These are phyloP conservation scores for Nannospalax galili DNA, from an alignment of 2,113 vertebrate species.

Conservation along the genomic window DNA sequence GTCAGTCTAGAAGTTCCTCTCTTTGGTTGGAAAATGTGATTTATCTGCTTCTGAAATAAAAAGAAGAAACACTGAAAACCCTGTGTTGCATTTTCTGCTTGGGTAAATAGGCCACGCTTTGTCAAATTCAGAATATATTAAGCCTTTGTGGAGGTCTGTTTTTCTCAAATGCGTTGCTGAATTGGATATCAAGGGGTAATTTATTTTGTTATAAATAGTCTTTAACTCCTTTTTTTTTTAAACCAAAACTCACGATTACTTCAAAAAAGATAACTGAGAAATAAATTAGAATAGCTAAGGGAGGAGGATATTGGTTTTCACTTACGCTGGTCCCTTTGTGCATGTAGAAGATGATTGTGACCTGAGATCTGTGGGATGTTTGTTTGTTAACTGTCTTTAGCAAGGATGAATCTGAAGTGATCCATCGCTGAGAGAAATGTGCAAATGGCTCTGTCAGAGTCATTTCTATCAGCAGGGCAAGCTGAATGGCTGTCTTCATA, in stretches of 20 bases:
- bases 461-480: neutral
- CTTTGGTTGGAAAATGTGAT: slow-evolving; percentile 63
- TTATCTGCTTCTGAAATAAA: slow-evolving; percentile 52
- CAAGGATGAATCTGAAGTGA: slow-evolving; percentile 22
- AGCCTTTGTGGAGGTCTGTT: slow-evolving; percentile 56
- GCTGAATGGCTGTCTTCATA: neutral
- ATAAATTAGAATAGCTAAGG: slow-evolving; percentile 56
- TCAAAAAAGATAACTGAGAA: slow-evolving; percentile 53
- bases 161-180: slow-evolving; percentile 56
- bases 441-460: neutral
- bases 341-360: neutral
- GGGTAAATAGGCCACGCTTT: slow-evolving; percentile 70
- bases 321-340: neutral
- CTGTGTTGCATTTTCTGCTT: slow-evolving; percentile 65
- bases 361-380: neutral
- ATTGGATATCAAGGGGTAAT: slow-evolving; percentile 65
- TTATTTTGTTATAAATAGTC: slow-evolving; percentile 61
- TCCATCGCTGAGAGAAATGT: slow-evolving; percentile 3
- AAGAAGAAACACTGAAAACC: neutral
- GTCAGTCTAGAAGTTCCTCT: slow-evolving; percentile 5
- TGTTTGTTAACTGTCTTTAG: slow-evolving; percentile 51
- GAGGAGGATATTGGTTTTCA: slow-evolving; percentile 10
- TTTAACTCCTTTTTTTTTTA: neutral
- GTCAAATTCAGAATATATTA: slow-evolving; percentile 69
- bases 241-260: slow-evolving; percentile 29